These are phyloP conservation scores for Cotesia chilonis DNA, from an alignment of 1,140 invertebrate genomes.

Conservation along the genomic window DNA sequence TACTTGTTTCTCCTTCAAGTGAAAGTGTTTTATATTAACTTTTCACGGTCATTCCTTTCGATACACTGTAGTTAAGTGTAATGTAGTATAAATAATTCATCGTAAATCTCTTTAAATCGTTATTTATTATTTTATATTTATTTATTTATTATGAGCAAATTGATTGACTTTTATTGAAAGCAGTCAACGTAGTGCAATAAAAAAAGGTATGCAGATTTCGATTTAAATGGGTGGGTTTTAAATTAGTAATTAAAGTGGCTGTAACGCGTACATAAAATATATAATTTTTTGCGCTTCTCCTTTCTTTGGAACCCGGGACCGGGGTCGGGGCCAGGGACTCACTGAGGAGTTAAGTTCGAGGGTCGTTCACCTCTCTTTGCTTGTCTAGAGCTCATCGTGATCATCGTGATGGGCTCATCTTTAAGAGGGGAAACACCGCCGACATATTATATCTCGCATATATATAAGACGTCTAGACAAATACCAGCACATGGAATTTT, in stretches of 20 bases:
- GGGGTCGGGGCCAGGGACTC: slow-evolving; percentile 26
- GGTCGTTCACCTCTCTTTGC: slow-evolving; percentile 41
- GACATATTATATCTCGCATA: not conserved
- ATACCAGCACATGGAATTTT: slow-evolving; percentile 37
- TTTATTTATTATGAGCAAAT: not conserved
- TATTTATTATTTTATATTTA: not conserved
- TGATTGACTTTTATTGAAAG: not conserved
- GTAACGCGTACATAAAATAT: slow-evolving; percentile 20
- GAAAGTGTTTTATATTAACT: slow-evolving; percentile 35
- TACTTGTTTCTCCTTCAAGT: slow-evolving; percentile 5
- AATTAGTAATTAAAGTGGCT: not conserved
- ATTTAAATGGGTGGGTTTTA: too few species aligned
- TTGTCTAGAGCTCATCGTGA: slow-evolving; percentile 22
- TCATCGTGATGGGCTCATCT: slow-evolving; percentile 21
- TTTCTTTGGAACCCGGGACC: slow-evolving; percentile 30
- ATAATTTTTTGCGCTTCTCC: slow-evolving; percentile 35
- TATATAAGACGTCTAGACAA: slow-evolving; percentile 22
- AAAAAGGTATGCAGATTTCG: not conserved
- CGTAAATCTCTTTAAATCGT: too few species aligned
- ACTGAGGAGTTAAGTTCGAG: slow-evolving; percentile 38
- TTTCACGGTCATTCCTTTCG: slow-evolving; percentile 26
- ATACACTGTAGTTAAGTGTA: not conserved
- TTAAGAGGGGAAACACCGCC: slow-evolving; percentile 28
- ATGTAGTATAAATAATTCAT: too few species aligned
- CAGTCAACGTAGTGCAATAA: not conserved